Evolutionary conservation across 2,888 invertebrate species (phyloP).

Genomic region (Plebejus melissa): DNA sequence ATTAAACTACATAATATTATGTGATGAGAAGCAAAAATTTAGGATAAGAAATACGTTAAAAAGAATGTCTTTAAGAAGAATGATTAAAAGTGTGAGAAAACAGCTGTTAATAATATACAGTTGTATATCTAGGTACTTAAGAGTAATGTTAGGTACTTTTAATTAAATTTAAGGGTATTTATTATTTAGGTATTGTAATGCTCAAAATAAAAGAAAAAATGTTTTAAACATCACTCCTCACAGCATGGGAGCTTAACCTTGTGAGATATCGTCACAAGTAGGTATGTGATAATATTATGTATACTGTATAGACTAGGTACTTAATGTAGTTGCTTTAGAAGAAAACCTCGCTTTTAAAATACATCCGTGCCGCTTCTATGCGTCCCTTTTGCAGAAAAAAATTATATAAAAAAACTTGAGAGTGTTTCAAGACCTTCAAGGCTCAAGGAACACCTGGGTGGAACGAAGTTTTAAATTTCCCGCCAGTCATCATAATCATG

Average conservation of each 20-base stretch:
- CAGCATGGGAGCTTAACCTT: neutral
- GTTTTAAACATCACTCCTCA: neutral
- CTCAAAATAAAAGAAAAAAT: neutral
- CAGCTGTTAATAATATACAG: neutral
- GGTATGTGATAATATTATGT: slow-evolving; percentile 17
- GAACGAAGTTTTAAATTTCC: too few relatives aligned
- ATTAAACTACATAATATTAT: neutral
- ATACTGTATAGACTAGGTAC: slow-evolving; percentile 9
- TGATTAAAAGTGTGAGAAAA: neutral
- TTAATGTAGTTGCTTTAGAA: slow-evolving; percentile 1
- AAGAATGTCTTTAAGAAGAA: neutral
- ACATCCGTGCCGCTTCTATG: neutral
- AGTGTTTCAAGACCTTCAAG: too few relatives aligned
- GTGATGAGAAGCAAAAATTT: neutral
- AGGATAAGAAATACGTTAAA: neutral
- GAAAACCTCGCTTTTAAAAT: neutral
- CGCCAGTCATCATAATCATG: too few relatives aligned
- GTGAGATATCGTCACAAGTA: neutral
- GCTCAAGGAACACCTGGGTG: too few relatives aligned
- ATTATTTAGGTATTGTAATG: slow-evolving; percentile 6
- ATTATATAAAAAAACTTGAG: neutral
- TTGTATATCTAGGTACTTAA: neutral
- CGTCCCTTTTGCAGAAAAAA: neutral
- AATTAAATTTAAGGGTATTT: neutral
- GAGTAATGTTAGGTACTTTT: neutral